A percentile compares a stretch with the other conserved stretches of the same genome.
phyloP scores from a whole-genome alignment of 2,113 vertebrate species.

The Colaptes auratus region DNA sequence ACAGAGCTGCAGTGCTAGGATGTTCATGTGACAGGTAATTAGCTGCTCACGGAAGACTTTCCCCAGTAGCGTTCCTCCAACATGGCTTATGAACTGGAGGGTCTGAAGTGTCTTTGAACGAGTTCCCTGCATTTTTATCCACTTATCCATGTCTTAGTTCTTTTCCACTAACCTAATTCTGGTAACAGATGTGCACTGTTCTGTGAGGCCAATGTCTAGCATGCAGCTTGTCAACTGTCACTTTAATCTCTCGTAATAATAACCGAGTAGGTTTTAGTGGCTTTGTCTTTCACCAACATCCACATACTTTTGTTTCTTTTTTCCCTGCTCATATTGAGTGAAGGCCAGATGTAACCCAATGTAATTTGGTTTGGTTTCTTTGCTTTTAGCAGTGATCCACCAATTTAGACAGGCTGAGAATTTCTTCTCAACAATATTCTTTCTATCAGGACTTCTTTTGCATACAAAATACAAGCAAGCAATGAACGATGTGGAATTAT shows the following conservation, averaged over 20 bases:
- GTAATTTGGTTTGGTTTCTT: not conserved
- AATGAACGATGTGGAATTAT: not conserved
- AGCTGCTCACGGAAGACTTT: not conserved
- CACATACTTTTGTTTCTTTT: not conserved
- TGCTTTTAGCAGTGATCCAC: not conserved
- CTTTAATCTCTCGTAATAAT: conserved; percentile 5
- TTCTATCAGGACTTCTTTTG: not conserved
- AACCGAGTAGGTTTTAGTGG: not conserved
- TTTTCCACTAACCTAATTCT: not conserved
- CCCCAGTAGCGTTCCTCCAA: not conserved
- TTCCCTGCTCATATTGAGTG: not conserved
- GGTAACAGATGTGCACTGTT: not conserved
- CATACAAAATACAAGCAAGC: not conserved
- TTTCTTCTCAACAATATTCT: not conserved
- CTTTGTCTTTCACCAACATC: not conserved
- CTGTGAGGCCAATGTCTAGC: not conserved
- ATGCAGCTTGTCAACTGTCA: not conserved
- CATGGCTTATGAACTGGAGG: not conserved
- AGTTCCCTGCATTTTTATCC: not conserved
- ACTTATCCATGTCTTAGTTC: not conserved
- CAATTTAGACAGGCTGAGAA: not conserved
- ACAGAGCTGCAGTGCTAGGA: not conserved
- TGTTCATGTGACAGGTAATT: not conserved
- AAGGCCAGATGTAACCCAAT: not conserved
- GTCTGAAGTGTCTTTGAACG: not conserved